phyloP scores from a whole-genome alignment of 1,140 invertebrate genomes.

The Linepithema humile region DNA sequence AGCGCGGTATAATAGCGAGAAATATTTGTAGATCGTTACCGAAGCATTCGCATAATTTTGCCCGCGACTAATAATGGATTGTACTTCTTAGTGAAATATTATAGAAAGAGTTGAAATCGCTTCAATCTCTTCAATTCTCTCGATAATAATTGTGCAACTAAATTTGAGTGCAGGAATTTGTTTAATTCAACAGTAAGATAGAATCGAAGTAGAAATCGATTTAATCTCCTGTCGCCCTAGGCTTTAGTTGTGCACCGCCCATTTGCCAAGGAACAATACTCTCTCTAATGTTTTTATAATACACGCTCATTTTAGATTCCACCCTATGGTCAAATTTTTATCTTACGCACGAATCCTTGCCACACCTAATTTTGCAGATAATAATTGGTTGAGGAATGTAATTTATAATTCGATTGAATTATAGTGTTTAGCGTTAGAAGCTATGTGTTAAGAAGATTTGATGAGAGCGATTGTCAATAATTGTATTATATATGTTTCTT shows the following conservation, averaged over 20 bases:
- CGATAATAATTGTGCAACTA: neutral
- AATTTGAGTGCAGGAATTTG: neutral
- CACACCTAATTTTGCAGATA: neutral
- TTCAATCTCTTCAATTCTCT: neutral
- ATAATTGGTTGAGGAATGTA: slow-evolving; percentile 19
- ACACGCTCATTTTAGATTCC: slow-evolving; percentile 25
- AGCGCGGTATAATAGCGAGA: slow-evolving; percentile 23
- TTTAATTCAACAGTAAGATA: neutral
- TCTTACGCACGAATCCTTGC: neutral
- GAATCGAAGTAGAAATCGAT: neutral
- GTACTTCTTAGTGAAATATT: too few species aligned
- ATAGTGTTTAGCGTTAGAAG: neutral
- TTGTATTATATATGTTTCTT: too few species aligned
- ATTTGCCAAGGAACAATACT: slow-evolving; percentile 13
- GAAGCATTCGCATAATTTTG: neutral
- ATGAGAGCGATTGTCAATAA: too few species aligned
- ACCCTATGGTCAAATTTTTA: neutral
- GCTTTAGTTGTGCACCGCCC: neutral
- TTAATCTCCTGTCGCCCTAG: slow-evolving; percentile 29
- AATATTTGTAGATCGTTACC: neutral
- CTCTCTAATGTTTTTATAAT: slow-evolving; percentile 48
- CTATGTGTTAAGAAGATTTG: too few species aligned
- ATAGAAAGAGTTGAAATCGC: neutral
- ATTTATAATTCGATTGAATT: neutral
- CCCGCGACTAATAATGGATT: neutral